Evolutionary conservation across 2,797 vertebrate species (phyloP).

Genomic region (Catamblyrhynchus diadema): DNA sequence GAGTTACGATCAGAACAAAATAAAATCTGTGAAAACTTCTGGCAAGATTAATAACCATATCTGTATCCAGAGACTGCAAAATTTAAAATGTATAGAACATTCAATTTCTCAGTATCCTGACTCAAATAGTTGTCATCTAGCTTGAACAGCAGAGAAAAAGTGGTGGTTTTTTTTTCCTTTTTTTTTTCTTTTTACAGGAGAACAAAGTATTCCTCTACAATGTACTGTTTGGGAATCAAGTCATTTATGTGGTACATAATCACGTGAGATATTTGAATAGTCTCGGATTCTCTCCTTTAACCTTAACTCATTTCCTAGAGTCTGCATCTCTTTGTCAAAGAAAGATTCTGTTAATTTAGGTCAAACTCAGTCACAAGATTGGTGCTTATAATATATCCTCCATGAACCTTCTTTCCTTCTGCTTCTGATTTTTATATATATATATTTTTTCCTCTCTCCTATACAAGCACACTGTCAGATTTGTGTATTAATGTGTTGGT

Average conservation of each 20-base stretch:
- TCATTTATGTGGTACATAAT: background rate
- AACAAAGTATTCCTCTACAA: background rate
- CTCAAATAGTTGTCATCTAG: background rate
- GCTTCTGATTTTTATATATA: background rate
- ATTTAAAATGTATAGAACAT: background rate
- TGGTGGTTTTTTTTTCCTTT: background rate
- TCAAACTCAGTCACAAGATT: background rate
- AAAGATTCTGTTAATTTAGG: background rate
- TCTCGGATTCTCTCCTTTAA: background rate
- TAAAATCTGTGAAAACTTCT: background rate
- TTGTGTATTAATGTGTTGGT: background rate
- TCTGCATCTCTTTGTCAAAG: background rate
- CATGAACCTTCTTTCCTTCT: background rate
- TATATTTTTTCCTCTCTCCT: background rate
- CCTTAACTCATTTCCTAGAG: background rate
- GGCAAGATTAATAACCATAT: background rate
- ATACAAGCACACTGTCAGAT: background rate
- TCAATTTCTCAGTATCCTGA: background rate
- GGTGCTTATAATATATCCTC: background rate
- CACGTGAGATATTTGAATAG: background rate
- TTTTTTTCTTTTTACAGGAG: background rate
- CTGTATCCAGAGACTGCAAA: background rate
- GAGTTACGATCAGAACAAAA: background rate
- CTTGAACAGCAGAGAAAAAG: background rate
- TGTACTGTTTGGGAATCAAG: background rate